Conservation (phyloP, 2,888 invertebrate species). For the Drosophila subquinaria region DNA sequence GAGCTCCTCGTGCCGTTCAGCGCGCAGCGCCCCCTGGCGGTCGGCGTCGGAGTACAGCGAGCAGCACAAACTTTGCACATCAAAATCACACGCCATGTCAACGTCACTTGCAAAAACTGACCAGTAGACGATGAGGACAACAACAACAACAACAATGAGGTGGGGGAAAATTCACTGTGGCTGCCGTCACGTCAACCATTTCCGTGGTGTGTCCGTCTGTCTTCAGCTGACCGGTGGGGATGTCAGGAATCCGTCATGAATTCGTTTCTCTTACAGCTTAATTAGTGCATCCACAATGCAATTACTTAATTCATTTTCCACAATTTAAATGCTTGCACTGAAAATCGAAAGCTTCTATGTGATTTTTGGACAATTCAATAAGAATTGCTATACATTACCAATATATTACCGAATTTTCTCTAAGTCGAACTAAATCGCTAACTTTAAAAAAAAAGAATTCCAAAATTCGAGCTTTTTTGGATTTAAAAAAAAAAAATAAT, state of each 20-base stretch:
- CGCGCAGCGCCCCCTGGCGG: slow-evolving; percentile 46
- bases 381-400: too few relatives aligned
- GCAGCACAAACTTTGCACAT: slow-evolving; percentile 49
- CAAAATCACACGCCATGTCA: slow-evolving; percentile 75
- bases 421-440: too few relatives aligned
- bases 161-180: not conserved
- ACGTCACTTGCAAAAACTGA: slow-evolving; percentile 58
- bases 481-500: too few relatives aligned
- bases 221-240: slow-evolving; percentile 6
- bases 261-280: slow-evolving; percentile 10
- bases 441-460: too few relatives aligned
- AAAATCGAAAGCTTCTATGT: not conserved
- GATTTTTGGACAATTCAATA: too few relatives aligned
- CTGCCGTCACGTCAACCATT: slow-evolving; percentile 17
- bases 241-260: slow-evolving; percentile 35
- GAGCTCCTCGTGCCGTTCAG: slow-evolving; percentile 15
- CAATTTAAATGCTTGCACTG: not conserved
- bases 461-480: too few relatives aligned
- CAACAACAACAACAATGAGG: slow-evolving; percentile 1
- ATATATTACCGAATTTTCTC: too few relatives aligned
- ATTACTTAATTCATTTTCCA: not conserved
- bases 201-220: slow-evolving; percentile 30
- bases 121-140: slow-evolving; percentile 25
- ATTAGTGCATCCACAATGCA: slow-evolving; percentile 13
- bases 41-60: slow-evolving; percentile 15